phyloP scores from a whole-genome alignment of 2,888 invertebrate genomes.

The Lasius fuliginosus region DNA sequence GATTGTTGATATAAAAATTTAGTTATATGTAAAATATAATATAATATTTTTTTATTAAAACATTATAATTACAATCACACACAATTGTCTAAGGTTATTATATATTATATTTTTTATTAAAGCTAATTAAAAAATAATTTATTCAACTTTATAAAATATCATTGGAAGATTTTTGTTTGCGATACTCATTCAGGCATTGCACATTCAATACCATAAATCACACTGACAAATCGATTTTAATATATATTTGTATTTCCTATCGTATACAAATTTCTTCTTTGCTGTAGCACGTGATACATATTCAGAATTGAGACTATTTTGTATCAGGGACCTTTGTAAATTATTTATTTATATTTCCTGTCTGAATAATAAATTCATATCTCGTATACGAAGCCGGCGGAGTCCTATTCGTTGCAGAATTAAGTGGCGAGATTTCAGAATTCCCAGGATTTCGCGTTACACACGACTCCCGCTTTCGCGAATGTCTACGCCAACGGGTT shows the following conservation, averaged over 20 bases:
- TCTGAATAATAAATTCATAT: slow-evolving; percentile 46
- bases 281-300: neutral
- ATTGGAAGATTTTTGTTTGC: too few species aligned
- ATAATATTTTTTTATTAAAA: neutral
- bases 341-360: neutral
- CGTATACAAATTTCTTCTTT: neutral
- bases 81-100: neutral
- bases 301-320: neutral
- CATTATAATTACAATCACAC: slow-evolving; percentile 19
- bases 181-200: too few species aligned
- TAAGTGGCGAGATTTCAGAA: slow-evolving; percentile 36
- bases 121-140: too few species aligned
- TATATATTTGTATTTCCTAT: neutral
- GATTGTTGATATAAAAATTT: neutral
- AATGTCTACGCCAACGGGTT: slow-evolving; percentile 50
- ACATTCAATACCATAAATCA: too few species aligned
- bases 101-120: too few species aligned
- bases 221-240: neutral
- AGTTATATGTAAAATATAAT: neutral
- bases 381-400: slow-evolving; percentile 26
- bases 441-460: slow-evolving; percentile 61
- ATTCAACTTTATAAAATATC: too few species aligned
- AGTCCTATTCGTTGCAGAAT: slow-evolving; percentile 19
- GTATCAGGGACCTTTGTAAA: neutral
- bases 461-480: slow-evolving; percentile 68